Conservation (phyloP, 92 coral and sea anemone genomes). For the Phymanthus crucifer region DNA sequence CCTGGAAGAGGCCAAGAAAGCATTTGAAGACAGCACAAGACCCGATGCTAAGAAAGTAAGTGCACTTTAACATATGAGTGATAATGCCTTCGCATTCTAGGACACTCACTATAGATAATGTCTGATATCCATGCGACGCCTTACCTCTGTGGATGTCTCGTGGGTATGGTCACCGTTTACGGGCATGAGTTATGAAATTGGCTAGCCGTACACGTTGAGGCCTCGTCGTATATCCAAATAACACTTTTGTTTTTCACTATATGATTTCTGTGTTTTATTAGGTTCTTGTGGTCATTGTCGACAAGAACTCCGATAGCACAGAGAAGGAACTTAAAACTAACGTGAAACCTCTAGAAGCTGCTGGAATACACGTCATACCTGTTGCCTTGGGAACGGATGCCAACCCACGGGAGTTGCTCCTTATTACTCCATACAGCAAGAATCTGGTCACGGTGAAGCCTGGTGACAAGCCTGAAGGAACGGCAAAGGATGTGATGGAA, state of each 20-base stretch:
- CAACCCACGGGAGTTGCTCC: conserved; percentile 46
- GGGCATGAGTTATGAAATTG: too few relatives aligned
- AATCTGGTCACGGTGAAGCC: conserved; percentile 47
- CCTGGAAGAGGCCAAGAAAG: conserved; percentile 64
- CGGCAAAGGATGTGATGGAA: conserved; percentile 48
- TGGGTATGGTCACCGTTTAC: too few relatives aligned
- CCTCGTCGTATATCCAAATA: too few relatives aligned
- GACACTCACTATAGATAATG: too few relatives aligned
- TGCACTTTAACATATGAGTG: not conserved
- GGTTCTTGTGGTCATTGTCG: conserved; percentile 76
- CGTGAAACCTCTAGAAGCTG: conserved; percentile 54
- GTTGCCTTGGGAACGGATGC: conserved; percentile 73
- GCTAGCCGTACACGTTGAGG: too few relatives aligned
- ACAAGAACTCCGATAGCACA: conserved; percentile 60
- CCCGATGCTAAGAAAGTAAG: conserved; percentile 58
- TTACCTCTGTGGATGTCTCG: too few relatives aligned
- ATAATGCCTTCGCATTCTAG: too few relatives aligned
- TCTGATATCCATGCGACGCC: too few relatives aligned
- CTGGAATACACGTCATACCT: conserved; percentile 66
- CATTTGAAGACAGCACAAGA: conserved; percentile 63
- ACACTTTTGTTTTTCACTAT: too few relatives aligned
- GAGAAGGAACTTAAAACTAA: conserved; percentile 27
- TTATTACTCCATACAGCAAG: conserved; percentile 47
- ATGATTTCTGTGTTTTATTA: not conserved
- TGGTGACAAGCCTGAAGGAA: conserved; percentile 37